Conservation (phyloP, 2,797 vertebrate genomes). For the Aldrovandia affinis region DNA sequence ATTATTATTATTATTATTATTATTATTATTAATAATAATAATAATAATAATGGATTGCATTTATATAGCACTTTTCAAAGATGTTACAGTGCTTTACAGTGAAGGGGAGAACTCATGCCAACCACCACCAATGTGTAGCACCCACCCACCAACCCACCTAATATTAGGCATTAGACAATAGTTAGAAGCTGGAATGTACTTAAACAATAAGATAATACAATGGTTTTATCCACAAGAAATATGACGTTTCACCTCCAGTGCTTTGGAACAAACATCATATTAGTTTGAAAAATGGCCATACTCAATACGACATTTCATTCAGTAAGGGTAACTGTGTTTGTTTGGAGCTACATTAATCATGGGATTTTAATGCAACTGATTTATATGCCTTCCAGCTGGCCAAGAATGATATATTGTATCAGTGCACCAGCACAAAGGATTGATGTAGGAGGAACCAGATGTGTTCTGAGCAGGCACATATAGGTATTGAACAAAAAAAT, state of each 20-base stretch:
- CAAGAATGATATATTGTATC: slow-evolving; percentile 59
- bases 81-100: too few relatives aligned
- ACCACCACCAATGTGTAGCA: too few relatives aligned
- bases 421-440: slow-evolving; percentile 57
- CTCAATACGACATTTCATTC: slow-evolving; percentile 68
- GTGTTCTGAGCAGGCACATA: slow-evolving; percentile 65
- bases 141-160: background rate
- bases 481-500: slow-evolving; percentile 58
- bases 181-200: background rate
- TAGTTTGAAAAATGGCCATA: slow-evolving; percentile 38
- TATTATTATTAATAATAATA: too few relatives aligned
- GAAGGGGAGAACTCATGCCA: too few relatives aligned
- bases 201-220: background rate
- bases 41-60: too few relatives aligned
- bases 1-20: too few relatives aligned
- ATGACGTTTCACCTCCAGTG: background rate
- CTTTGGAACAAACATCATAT: background rate
- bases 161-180: background rate
- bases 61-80: too few relatives aligned
- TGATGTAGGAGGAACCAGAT: slow-evolving; percentile 75
- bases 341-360: slow-evolving; percentile 65
- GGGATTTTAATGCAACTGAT: slow-evolving; percentile 58
- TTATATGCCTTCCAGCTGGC: background rate
- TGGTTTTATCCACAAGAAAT: background rate
- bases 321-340: slow-evolving; percentile 40